phyloP scores from a whole-genome alignment of 2,113 vertebrate genomes.

The Indri indri region DNA sequence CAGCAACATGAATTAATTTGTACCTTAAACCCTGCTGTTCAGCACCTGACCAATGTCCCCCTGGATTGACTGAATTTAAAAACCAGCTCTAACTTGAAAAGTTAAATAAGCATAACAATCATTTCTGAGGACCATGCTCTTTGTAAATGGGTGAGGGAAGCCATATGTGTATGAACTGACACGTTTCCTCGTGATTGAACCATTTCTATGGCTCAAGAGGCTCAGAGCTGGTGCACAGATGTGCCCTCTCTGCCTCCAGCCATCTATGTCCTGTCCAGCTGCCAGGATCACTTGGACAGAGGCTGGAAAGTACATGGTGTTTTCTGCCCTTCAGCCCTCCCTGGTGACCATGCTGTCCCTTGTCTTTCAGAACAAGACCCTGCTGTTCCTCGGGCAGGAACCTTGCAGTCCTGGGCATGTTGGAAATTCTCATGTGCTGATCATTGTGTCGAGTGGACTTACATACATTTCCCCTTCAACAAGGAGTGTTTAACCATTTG shows the following conservation, averaged over 20 bases:
- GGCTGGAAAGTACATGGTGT: conserved; percentile 53
- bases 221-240: conserved; percentile 11
- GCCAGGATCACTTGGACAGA: conserved; percentile 8
- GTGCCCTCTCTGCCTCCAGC: neutral
- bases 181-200: conserved; percentile 35
- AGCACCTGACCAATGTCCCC: neutral
- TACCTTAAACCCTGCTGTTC: neutral
- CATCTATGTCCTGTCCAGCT: conserved; percentile 51
- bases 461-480: neutral
- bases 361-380: neutral
- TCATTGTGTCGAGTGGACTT: neutral
- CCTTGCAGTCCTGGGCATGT: accelerated
- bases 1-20: neutral
- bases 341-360: neutral
- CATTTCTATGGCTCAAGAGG: conserved; percentile 39
- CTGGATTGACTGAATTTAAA: neutral
- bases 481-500: neutral
- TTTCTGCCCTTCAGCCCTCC: conserved; percentile 37
- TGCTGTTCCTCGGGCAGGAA: neutral
- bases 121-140: neutral
- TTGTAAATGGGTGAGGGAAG: neutral
- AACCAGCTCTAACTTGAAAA: neutral
- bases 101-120: neutral
- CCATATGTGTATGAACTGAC: neutral
- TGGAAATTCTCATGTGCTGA: accelerated